phyloP scores from a whole-genome alignment of 2,888 invertebrate species.

The Eristalinus aeneus region DNA sequence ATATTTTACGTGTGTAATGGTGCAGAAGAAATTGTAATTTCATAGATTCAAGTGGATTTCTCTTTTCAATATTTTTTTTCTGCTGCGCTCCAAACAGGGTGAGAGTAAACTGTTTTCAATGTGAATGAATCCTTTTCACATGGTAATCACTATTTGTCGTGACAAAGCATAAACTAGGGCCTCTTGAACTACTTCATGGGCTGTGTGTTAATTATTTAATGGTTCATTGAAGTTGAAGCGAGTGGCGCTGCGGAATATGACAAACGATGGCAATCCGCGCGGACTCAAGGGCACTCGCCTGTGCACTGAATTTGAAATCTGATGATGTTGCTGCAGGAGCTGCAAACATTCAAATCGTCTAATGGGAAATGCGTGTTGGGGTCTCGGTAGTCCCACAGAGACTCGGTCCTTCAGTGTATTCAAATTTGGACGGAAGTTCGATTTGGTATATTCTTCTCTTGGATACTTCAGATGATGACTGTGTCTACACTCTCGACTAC shows the following conservation, averaged over 20 bases:
- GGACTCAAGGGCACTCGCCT: neutral
- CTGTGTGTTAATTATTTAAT: neutral
- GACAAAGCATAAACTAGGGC: neutral
- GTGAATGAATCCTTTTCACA: neutral
- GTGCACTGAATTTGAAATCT: neutral
- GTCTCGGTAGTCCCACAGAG: neutral
- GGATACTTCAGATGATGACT: no score
- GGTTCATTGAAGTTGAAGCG: neutral
- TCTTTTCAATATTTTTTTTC: neutral
- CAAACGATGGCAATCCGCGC: neutral
- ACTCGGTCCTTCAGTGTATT: neutral
- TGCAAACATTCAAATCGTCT: neutral
- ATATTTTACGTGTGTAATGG: constrained; percentile 66
- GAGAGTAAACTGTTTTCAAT: neutral
- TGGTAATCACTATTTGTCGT: neutral
- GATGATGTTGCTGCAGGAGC: neutral
- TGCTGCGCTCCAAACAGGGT: neutral
- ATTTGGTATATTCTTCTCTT: no score
- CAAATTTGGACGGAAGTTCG: no score
- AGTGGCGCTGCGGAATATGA: neutral
- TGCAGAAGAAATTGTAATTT: constrained; percentile 58
- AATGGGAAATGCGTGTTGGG: neutral
- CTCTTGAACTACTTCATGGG: neutral
- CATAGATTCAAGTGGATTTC: constrained; percentile 34
- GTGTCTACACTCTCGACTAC: no score